phyloP scores from a whole-genome alignment of 2,797 vertebrate genomes.

The Microchirus variegatus region DNA sequence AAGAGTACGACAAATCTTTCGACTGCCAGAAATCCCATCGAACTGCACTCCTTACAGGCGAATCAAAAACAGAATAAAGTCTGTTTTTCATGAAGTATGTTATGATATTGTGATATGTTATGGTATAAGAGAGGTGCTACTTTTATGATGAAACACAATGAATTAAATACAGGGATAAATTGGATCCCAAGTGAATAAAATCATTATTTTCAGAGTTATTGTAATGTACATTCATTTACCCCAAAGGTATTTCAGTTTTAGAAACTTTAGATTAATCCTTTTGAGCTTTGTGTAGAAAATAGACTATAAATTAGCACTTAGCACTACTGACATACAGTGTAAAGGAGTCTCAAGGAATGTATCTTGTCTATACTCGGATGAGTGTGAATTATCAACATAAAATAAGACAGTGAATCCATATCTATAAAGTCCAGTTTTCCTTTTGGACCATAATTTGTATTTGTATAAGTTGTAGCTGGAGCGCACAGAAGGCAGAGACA shows the following conservation, averaged over 20 bases:
- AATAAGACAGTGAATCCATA: conserved; percentile 29
- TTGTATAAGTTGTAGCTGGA: conserved; percentile 42
- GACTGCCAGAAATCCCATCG: conserved; percentile 26
- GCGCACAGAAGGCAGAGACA: conserved; percentile 43
- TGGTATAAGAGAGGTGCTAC: conserved; percentile 5
- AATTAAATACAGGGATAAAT: conserved; percentile 2
- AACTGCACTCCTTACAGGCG: conserved; percentile 10
- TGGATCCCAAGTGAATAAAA: not conserved
- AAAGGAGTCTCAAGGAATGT: not conserved
- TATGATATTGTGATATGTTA: conserved; percentile 11
- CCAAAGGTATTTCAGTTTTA: no score
- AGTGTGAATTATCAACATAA: conserved; percentile 31
- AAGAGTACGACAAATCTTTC: conserved; percentile 40
- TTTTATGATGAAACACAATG: conserved; percentile 20
- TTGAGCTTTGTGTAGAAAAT: no score
- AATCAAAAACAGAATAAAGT: conserved; percentile 28
- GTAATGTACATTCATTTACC: no score
- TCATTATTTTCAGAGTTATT: no score
- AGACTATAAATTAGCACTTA: no score
- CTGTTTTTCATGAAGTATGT: conserved; percentile 8
- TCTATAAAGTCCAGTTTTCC: conserved; percentile 35
- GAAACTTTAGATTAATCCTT: no score
- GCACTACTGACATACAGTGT: no score
- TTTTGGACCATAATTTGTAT: conserved; percentile 35
- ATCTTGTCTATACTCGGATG: conserved; percentile 47